A percentile compares a stretch with the other conserved stretches of the same genome.
phyloP scores from a whole-genome alignment of 1,140 invertebrate species.

The Orius insidiosus region DNA sequence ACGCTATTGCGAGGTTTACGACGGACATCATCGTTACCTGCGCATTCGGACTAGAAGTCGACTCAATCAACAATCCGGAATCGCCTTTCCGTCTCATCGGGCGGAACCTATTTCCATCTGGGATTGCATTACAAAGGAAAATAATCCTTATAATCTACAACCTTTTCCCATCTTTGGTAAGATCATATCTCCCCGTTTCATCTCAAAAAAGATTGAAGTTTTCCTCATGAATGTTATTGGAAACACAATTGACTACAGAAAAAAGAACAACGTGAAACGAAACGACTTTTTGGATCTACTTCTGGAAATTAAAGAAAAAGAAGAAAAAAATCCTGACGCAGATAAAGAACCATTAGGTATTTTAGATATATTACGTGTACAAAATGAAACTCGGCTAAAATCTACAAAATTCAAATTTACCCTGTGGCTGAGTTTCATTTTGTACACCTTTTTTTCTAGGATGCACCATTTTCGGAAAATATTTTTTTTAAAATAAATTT shows the following conservation, averaged over 20 bases:
- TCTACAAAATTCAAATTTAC: no score
- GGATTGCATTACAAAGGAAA: conserved; percentile 7
- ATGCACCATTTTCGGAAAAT: no score
- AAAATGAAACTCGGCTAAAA: no score
- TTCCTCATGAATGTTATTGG: conserved; percentile 21
- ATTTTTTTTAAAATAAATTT: no score
- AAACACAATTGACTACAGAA: conserved; percentile 27
- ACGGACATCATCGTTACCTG: conserved; percentile 43
- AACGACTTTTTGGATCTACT: conserved; percentile 28
- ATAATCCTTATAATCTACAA: not conserved
- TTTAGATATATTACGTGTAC: not conserved
- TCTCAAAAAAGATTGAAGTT: conserved; percentile 16
- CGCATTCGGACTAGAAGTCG: conserved; percentile 41
- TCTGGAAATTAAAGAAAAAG: conserved; percentile 18
- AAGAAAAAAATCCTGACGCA: conserved; percentile 32
- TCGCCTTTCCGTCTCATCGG: conserved; percentile 27
- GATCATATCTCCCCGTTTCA: not conserved
- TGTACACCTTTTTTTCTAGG: no score
- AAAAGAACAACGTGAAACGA: conserved; percentile 26
- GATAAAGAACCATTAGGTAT: conserved; percentile 18
- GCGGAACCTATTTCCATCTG: conserved; percentile 17
- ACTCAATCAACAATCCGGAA: conserved; percentile 32
- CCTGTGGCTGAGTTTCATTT: no score
- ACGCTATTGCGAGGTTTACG: conserved; percentile 37
- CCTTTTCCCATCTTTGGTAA: conserved; percentile 2